phyloP scores from a whole-genome alignment of 2,888 invertebrate genomes.

The Meteorus colon region DNA sequence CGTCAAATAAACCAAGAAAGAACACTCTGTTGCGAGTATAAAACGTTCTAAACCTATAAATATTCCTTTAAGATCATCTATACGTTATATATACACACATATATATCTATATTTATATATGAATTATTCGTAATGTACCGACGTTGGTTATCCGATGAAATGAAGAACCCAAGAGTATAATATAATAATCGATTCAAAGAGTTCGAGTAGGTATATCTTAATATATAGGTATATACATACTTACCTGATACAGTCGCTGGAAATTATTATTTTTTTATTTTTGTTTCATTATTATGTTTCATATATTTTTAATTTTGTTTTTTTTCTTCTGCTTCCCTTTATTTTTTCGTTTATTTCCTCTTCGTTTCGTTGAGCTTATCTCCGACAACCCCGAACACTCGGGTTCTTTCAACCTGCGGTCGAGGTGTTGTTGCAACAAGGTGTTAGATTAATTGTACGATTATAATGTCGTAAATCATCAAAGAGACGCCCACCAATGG shows the following conservation, averaged over 20 bases:
- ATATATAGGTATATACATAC: background rate
- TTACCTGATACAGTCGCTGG: constrained; percentile 29
- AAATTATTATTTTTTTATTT: constrained; percentile 28
- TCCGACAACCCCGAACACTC: constrained; percentile 41
- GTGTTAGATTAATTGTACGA: constrained; percentile 73
- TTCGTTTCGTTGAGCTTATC: constrained; percentile 12
- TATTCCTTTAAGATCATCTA: constrained; percentile 9
- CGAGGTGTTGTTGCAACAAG: constrained; percentile 72
- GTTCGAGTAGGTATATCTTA: constrained; percentile 27
- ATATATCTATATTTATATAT: constrained; percentile 15
- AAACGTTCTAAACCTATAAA: background rate
- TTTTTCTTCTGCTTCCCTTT: constrained; percentile 41
- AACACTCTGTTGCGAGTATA: background rate
- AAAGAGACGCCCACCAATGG: constrained; percentile 61
- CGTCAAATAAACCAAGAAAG: background rate
- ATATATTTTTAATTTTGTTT: constrained; percentile 21
- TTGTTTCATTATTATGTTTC: constrained; percentile 25
- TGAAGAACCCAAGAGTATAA: constrained; percentile 48
- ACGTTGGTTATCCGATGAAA: constrained; percentile 52
- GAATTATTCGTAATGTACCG: constrained; percentile 49
- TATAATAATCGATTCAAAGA: constrained; percentile 49
- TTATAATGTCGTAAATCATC: constrained; percentile 72
- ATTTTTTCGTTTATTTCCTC: background rate
- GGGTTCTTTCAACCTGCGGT: constrained; percentile 45
- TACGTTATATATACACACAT: background rate